Evolutionary conservation across 1,140 invertebrate species (phyloP).

Genomic region (Cyclargus thomasi): DNA sequence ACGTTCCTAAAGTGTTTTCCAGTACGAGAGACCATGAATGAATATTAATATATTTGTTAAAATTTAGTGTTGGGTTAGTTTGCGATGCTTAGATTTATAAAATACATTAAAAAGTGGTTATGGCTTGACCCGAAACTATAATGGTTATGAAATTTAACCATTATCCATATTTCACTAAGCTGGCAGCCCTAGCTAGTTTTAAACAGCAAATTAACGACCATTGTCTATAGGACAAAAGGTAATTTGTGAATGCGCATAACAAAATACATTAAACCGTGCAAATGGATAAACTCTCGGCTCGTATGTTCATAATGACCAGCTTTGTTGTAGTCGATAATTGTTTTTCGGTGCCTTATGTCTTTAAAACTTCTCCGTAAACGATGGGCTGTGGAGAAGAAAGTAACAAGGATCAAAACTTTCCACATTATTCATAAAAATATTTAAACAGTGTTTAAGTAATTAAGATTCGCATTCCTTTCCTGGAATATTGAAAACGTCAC

Average conservation of each 20-base stretch:
- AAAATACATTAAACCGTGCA: constrained; percentile 7
- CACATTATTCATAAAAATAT: no score
- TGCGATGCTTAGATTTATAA: no score
- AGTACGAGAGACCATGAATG: no score
- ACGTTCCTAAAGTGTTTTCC: not conserved
- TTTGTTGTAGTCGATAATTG: not conserved
- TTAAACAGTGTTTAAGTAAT: no score
- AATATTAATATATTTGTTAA: no score
- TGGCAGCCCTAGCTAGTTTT: constrained; percentile 1
- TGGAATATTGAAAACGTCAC: no score
- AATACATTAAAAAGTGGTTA: no score
- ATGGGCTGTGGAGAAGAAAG: not conserved
- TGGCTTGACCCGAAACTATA: no score
- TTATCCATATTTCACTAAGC: not conserved
- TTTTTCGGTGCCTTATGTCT: not conserved
- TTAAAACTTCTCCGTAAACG: not conserved
- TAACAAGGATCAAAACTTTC: not conserved
- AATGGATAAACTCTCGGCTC: not conserved
- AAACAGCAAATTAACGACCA: not conserved
- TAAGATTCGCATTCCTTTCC: no score
- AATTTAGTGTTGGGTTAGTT: no score
- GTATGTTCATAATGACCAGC: not conserved
- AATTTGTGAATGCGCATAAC: constrained; percentile 3
- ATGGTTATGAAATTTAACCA: no score
- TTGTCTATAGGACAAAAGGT: not conserved